Conservation (phyloP, 2,797 vertebrate species). For the Micropoecilia bifurca region DNA sequence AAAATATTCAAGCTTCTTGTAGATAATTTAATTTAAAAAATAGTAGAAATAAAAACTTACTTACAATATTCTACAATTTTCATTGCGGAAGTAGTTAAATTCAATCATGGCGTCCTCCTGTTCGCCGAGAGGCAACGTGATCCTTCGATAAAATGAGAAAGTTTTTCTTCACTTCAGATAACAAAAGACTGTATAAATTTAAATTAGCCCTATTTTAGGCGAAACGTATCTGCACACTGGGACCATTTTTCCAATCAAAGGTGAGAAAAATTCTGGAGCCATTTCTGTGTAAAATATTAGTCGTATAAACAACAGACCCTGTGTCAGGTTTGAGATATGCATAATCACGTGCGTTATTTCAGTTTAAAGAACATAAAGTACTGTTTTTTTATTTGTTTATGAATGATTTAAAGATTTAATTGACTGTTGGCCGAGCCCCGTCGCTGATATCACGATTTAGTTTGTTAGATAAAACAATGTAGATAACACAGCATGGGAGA, state of each 20-base stretch:
- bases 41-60: background rate
- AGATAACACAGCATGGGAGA: background rate
- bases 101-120: conserved; percentile 68
- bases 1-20: background rate
- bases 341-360: too few species aligned
- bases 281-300: conserved; percentile 16
- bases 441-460: background rate
- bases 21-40: background rate
- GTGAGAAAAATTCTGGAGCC: conserved; percentile 34
- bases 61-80: too few species aligned
- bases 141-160: conserved; percentile 54
- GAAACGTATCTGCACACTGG: background rate
- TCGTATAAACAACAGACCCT: background rate
- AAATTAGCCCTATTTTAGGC: background rate
- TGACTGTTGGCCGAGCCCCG: background rate
- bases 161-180: conserved; percentile 25
- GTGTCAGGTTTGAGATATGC: background rate
- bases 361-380: background rate
- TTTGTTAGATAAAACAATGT: background rate
- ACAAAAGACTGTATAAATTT: background rate
- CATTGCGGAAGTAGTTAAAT: conserved; percentile 52
- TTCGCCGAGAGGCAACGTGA: conserved; percentile 68
- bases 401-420: background rate
- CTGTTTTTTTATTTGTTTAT: background rate
- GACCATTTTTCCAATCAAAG: conserved; percentile 14